Conservation (phyloP, 2,888 invertebrate genomes). For the Bembecia ichneumoniformis region DNA sequence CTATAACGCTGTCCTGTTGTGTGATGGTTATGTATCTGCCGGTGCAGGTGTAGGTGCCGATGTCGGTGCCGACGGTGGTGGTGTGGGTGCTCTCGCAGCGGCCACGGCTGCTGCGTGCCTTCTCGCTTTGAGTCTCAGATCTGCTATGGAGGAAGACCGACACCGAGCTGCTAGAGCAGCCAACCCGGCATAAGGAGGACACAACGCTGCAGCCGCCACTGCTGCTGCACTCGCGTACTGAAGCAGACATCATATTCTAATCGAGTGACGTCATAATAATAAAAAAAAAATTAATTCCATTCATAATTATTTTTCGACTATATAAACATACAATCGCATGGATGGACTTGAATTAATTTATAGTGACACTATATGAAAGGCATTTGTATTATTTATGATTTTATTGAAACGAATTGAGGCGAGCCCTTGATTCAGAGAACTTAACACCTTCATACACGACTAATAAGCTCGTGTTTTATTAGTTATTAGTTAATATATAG, state of each 20-base stretch:
- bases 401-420: too few species aligned
- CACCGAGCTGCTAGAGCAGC: slow-evolving; percentile 86
- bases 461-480: too few species aligned
- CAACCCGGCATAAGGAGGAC: slow-evolving; percentile 78
- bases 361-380: too few species aligned
- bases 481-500: too few species aligned
- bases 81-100: slow-evolving; percentile 56
- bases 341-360: not conserved
- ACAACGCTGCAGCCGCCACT: slow-evolving; percentile 75
- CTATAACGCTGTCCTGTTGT: not conserved
- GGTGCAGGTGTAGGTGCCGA: slow-evolving; percentile 18
- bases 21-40: slow-evolving; percentile 42
- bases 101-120: slow-evolving; percentile 93
- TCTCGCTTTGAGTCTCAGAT: slow-evolving; percentile 92
- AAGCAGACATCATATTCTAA: slow-evolving; percentile 2
- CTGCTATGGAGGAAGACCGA: slow-evolving; percentile 94
- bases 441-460: too few species aligned
- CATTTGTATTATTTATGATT: too few species aligned
- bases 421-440: too few species aligned
- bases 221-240: slow-evolving; percentile 62
- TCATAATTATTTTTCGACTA: not conserved
- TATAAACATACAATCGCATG: not conserved
- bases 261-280: not conserved
- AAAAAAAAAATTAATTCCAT: not conserved
- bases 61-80: slow-evolving; percentile 15